Percentiles rank a stretch among this genome's conserved stretches.
These are phyloP conservation scores for Drosophila bocqueti DNA, from an alignment of 1,140 invertebrate species.

Conservation along the genomic window DNA sequence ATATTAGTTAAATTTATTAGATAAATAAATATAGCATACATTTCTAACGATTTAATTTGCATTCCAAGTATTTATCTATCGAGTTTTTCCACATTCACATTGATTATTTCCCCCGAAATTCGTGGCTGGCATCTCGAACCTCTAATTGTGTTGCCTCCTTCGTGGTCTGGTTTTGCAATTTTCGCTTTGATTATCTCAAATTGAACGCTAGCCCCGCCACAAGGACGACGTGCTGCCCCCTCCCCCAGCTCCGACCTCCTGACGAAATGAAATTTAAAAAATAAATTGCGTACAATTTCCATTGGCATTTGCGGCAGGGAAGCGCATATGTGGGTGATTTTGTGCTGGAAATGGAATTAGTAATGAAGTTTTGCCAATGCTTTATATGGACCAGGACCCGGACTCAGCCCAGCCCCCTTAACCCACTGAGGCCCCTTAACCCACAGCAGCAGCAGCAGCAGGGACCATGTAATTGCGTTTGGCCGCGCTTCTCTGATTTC, in stretches of 20 bases:
- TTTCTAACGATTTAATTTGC: not conserved
- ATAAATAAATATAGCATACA: not conserved
- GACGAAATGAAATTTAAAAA: slow-evolving; percentile 46
- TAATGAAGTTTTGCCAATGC: slow-evolving; percentile 64
- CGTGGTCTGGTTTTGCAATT: slow-evolving; percentile 12
- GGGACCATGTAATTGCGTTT: slow-evolving; percentile 50
- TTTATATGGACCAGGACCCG: slow-evolving; percentile 17
- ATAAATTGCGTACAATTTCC: slow-evolving; percentile 42
- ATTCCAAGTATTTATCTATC: not conserved
- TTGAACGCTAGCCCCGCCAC: slow-evolving; percentile 20
- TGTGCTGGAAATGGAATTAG: slow-evolving; percentile 56
- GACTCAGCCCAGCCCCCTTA: not conserved
- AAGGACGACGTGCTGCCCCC: not conserved
- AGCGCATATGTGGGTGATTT: slow-evolving; percentile 29
- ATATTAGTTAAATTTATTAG: not conserved
- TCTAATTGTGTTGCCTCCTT: not conserved
- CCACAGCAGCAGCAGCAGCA: not conserved
- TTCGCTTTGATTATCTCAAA: slow-evolving; percentile 31
- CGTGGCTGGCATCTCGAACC: slow-evolving; percentile 3
- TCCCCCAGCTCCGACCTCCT: not conserved
- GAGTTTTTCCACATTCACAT: too few relatives aligned
- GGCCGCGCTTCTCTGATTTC: slow-evolving; percentile 50
- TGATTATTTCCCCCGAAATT: not conserved
- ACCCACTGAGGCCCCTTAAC: slow-evolving; percentile 6
- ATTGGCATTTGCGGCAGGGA: slow-evolving; percentile 4